A percentile compares a stretch with the other conserved stretches of the same genome.
Conservation (phyloP, 2,797 vertebrate genomes). For the Enoplosus armatus region DNA sequence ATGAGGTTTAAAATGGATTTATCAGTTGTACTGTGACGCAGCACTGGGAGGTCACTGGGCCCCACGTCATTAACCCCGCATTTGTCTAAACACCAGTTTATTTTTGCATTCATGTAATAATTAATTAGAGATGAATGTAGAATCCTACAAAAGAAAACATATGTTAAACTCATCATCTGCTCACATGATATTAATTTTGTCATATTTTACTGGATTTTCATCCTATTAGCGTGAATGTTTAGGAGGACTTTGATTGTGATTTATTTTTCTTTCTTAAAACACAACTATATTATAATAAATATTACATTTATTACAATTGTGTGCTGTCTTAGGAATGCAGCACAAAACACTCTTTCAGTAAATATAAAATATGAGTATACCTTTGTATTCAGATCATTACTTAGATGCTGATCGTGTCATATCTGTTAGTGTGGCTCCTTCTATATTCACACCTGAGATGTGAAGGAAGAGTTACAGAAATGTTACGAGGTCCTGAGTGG, state of each 20-base stretch:
- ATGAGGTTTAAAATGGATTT: conserved; percentile 5
- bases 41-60: background rate
- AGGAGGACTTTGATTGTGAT: background rate
- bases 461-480: background rate
- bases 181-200: background rate
- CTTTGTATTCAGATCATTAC: background rate
- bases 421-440: background rate
- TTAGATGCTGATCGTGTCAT: background rate
- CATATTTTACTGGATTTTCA: background rate
- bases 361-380: background rate
- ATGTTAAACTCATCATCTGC: background rate
- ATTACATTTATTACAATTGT: background rate
- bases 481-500: too few species aligned
- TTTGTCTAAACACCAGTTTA: background rate
- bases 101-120: background rate
- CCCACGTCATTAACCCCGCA: background rate
- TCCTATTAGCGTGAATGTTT: background rate
- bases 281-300: too few species aligned
- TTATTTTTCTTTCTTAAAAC: background rate
- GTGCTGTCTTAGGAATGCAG: background rate
- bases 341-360: background rate
- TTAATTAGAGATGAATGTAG: background rate
- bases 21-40: conserved; percentile 2
- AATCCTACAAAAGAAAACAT: background rate
- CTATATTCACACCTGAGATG: background rate